Conservation (phyloP, 1,140 invertebrate species). For the Zaprionus davidi region DNA sequence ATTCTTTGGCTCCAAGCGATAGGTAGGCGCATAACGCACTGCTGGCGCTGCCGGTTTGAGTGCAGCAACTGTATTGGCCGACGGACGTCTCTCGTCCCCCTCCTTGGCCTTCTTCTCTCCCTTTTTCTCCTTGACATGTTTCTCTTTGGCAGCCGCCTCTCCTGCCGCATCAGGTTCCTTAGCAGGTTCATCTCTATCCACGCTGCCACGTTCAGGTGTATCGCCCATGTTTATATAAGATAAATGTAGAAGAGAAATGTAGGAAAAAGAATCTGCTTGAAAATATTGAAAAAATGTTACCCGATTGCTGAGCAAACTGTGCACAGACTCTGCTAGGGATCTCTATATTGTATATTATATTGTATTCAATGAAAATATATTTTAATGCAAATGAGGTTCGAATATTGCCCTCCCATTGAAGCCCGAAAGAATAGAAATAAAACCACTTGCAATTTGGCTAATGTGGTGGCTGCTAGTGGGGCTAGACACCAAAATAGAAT, state of each 20-base stretch:
- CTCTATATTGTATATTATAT: background rate
- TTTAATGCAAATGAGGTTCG: background rate
- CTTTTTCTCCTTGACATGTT: slow-evolving; percentile 12
- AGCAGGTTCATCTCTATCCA: slow-evolving; percentile 3
- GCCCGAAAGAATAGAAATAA: slow-evolving; percentile 10
- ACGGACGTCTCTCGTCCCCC: slow-evolving; percentile 5
- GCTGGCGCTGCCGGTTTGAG: slow-evolving; percentile 3
- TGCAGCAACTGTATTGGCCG: background rate
- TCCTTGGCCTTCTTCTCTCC: slow-evolving; percentile 14
- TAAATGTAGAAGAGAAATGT: background rate
- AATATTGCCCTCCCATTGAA: slow-evolving; percentile 20
- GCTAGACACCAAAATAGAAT: slow-evolving; percentile 64
- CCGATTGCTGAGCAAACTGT: slow-evolving; percentile 1
- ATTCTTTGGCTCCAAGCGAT: slow-evolving; percentile 81
- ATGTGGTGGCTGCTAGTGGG: slow-evolving; percentile 15
- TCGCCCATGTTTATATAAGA: slow-evolving; percentile 20
- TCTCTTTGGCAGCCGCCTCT: slow-evolving; percentile 28
- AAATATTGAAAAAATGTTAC: slow-evolving; percentile 6
- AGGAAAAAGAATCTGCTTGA: background rate
- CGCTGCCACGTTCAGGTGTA: slow-evolving; percentile 25
- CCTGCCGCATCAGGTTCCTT: slow-evolving; percentile 9
- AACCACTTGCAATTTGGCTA: slow-evolving; percentile 71
- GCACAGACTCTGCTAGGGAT: background rate
- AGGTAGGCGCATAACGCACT: slow-evolving; percentile 75
- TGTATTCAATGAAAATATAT: slow-evolving; percentile 14